A percentile compares a stretch with the other conserved stretches of the same genome.
Conservation (phyloP, 2,797 vertebrate genomes). For the Clarias platycephalus region DNA sequence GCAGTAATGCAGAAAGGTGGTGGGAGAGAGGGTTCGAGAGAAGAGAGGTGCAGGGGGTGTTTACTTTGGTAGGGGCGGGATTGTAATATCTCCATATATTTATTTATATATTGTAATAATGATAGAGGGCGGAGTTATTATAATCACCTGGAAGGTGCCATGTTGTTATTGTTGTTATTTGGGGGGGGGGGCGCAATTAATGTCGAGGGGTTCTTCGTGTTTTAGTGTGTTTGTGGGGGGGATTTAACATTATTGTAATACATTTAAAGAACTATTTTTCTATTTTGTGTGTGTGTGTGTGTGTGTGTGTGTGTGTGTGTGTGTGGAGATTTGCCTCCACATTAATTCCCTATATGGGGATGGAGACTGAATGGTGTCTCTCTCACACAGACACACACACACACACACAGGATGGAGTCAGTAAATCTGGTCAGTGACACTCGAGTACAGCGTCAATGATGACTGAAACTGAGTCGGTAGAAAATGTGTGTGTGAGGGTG, state of each 20-base stretch:
- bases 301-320: slow-evolving; percentile 23
- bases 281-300: neutral
- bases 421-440: slow-evolving; percentile 21
- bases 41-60: slow-evolving; percentile 18
- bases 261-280: neutral
- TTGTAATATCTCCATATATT: neutral
- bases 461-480: slow-evolving; percentile 7
- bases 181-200: neutral
- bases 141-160: neutral
- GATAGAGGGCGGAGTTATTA: slow-evolving; percentile 41
- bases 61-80: neutral
- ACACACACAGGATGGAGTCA: slow-evolving; percentile 11
- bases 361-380: neutral
- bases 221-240: neutral
- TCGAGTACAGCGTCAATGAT: slow-evolving; percentile 20
- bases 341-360: slow-evolving; percentile 29
- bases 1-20: slow-evolving; percentile 67
- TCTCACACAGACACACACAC: neutral
- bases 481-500: neutral
- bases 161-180: neutral
- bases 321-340: slow-evolving; percentile 19
- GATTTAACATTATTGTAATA: neutral
- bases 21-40: neutral
- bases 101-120: neutral
- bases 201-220: neutral